Evolutionary conservation across 1,140 invertebrate species (phyloP), one percentile per base, ranked within the genome.

Genomic region (Delia radicum): DNA sequence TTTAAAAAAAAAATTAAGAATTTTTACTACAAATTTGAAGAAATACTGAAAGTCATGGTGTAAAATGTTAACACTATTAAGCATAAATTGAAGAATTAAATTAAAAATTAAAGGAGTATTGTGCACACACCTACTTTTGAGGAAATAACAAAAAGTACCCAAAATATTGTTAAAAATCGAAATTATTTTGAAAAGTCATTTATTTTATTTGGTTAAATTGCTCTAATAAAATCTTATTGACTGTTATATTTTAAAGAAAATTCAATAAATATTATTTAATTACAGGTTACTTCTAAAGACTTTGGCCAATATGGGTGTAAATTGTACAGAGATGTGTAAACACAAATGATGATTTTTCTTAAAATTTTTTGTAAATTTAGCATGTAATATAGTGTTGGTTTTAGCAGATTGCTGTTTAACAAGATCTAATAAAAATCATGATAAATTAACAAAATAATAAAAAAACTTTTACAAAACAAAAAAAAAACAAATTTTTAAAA

Each of bases 31-130:
- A n/a, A n/a, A n/a, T n/a, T n/a, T n/a, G n/a, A n/a, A n/a, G n/a
- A n/a, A 48, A 15, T 21, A 55, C 12, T 21, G 4, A 55, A 55
- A 55, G 48, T 55, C 48, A 55, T 55, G 48, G 48, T 55, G 48
- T 55, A 55, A 55, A 55, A 21, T 55, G 48, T 55, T 55, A 55
- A 55, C 48, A 55, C 48, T 55, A 55, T 55, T 55, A 55, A 55
- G n/a, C n/a, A 18, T n/a, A 21, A n/a, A 55, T 6, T 21, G 48
- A 6, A 55, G 48, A n/a, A 55, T n/a, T n/a, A n/a, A n/a, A n/a
- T n/a, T n/a, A n/a, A n/a, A n/a, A n/a, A n/a, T n/a, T n/a, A n/a
- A n/a, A 18, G 48, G 48, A 6, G n/a, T 21, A 55, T 18, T 2
- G 8, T n/a, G 2, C 48, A n/a, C n/a, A 55, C 48, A 18, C n/a